phyloP scores from a whole-genome alignment of 2,113 vertebrate genomes.

The Plecturocebus donacophilus region DNA sequence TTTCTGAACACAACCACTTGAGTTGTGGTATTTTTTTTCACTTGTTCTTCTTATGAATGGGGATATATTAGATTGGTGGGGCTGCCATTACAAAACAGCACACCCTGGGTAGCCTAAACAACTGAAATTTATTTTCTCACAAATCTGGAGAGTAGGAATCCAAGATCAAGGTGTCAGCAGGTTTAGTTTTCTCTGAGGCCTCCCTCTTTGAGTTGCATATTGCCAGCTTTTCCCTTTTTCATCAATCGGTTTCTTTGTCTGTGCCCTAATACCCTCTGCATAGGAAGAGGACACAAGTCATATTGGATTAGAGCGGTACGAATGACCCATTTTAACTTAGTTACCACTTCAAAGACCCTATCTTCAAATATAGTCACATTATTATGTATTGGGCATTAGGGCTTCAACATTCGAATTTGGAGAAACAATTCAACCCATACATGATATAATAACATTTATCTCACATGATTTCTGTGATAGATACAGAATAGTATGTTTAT shows the following conservation, averaged over 20 bases:
- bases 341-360: neutral
- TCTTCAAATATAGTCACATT: neutral
- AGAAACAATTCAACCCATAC: neutral
- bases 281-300: neutral
- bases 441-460: neutral
- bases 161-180: neutral
- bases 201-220: neutral
- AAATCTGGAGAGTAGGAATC: neutral
- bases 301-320: neutral
- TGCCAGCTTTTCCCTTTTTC: accelerated
- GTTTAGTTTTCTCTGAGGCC: neutral
- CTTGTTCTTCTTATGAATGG: neutral
- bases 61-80: neutral
- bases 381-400: neutral
- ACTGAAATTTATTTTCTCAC: neutral
- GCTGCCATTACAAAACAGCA: neutral
- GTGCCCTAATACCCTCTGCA: neutral
- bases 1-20: neutral
- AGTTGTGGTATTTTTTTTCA: neutral
- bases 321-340: neutral
- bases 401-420: neutral
- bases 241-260: neutral
- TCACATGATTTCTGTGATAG: neutral
- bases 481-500: neutral
- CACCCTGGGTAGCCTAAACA: neutral